These are phyloP conservation scores for Drosophila sp. DNA, from an alignment of 1,140 invertebrate species.

Conservation along the genomic window DNA sequence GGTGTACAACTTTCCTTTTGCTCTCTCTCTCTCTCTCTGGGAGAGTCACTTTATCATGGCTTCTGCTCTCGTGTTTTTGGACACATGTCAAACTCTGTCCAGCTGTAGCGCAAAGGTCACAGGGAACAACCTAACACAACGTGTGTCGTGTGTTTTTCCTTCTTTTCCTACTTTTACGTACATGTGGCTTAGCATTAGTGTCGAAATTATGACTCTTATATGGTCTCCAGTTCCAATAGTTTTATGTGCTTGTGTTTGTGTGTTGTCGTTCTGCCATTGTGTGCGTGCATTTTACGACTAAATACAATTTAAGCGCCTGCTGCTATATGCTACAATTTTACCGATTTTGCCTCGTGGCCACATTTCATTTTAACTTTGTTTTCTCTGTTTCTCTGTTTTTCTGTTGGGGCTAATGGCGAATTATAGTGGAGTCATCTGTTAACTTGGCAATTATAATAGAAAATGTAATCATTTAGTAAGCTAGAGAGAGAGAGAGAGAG, in stretches of 20 bases:
- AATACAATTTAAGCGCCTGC: conserved; percentile 63
- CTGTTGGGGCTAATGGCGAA: background rate
- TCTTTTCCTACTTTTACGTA: background rate
- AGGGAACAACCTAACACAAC: background rate
- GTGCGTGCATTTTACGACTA: conserved; percentile 65
- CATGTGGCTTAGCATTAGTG: conserved; percentile 67
- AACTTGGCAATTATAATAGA: conserved; percentile 10
- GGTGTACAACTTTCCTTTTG: conserved; percentile 36
- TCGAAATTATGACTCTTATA: conserved; percentile 66
- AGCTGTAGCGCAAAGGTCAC: conserved; percentile 60
- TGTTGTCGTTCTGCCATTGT: conserved; percentile 16
- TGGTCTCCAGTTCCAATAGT: conserved; percentile 57
- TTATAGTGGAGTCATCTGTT: conserved; percentile 9
- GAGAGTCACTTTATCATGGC: conserved; percentile 37
- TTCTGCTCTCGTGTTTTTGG: conserved; percentile 33
- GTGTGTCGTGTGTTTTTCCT: background rate
- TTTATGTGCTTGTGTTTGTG: conserved; percentile 41
- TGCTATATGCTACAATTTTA: conserved; percentile 27
- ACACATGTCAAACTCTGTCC: conserved; percentile 70
- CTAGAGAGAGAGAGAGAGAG: background rate
- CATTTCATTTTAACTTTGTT: conserved; percentile 15
- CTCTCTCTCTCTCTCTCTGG: background rate
- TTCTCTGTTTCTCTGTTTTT: background rate
- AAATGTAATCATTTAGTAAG: background rate
- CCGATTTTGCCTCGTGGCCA: background rate